Evolutionary conservation across 2,888 invertebrate genomes (phyloP), one percentile per base, ranked within the genome.

Genomic region (Homarus gammarus): DNA sequence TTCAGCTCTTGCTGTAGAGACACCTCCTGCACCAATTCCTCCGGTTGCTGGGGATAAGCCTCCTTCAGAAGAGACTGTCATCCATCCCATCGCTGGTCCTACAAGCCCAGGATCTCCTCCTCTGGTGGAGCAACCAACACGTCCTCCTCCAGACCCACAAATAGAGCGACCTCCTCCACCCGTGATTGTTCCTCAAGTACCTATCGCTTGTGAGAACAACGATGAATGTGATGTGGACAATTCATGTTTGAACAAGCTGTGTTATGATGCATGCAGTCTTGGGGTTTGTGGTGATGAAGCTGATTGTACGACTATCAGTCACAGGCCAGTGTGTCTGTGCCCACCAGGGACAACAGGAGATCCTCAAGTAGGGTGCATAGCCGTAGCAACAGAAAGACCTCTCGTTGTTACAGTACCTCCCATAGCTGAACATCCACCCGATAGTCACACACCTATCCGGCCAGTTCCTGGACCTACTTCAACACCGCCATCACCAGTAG

Each of bases 261-360:
- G 92, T 44, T 90, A 90, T 64, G 82, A 91, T 84, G 91, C 75
- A 2, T 92, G 92, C 51, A 38, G 40, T 15, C 84, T 91, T 61
- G 96, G 96, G 91, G 96, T 96, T 36, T 97, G 97, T 93, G 91
- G 93, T n/a, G 89, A 92, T 33, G 92, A 93, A 90, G 93, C 93
- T 33, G 90, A 92, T n/a, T 93, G 93, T 70, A 89, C 82, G 40
- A 91, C 92, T 15, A 51, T 91, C 40, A 92, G 93, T 90, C 94
- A 93, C 87, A 92, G 92, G 84, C 93, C 93, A 33, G 92, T 93
- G 27, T 93, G 93, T 87, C 86, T 91, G 56, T 93, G 93, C 89
- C 93, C 93, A 22, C 93, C 92, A 72, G 91, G 91, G n/a, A 90
- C 86, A 73, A 92, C 92, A 73, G 93, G 93, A 40, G 93, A 93